Evolutionary conservation across 1,140 invertebrate genomes (phyloP).

Genomic region (Holotrichia oblita): DNA sequence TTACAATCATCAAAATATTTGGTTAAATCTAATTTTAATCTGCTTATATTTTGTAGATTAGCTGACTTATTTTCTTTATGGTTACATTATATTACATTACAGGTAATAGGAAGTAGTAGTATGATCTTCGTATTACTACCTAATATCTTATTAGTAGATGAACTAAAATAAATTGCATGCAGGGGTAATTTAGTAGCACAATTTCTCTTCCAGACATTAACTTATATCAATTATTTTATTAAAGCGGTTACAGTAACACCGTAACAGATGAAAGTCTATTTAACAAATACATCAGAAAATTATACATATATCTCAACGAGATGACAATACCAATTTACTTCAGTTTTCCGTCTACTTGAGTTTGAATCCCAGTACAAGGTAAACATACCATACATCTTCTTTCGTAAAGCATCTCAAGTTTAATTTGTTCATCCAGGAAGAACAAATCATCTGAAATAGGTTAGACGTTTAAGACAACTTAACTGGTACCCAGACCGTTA

Average conservation of each 20-base stretch:
- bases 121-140: too few relatives aligned
- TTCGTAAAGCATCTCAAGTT: not conserved
- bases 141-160: too few relatives aligned
- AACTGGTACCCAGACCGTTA: slow-evolving; percentile 4
- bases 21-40: too few relatives aligned
- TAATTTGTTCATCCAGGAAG: slow-evolving; percentile 8
- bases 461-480: slow-evolving; percentile 32
- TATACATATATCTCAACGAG: not conserved
- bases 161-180: too few relatives aligned
- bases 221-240: too few relatives aligned
- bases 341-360: not conserved
- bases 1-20: too few relatives aligned
- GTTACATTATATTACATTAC: too few relatives aligned
- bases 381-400: not conserved
- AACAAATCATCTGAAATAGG: slow-evolving; percentile 15
- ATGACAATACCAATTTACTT: slow-evolving; percentile 4
- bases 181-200: too few relatives aligned
- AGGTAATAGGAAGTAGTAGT: too few relatives aligned
- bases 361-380: not conserved
- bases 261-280: not conserved
- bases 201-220: too few relatives aligned
- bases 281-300: not conserved
- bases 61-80: too few relatives aligned
- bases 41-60: too few relatives aligned
- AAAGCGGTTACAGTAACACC: not conserved